These are phyloP conservation scores for Hydrophis major DNA, from an alignment of 2,797 vertebrate species.

Conservation along the genomic window DNA sequence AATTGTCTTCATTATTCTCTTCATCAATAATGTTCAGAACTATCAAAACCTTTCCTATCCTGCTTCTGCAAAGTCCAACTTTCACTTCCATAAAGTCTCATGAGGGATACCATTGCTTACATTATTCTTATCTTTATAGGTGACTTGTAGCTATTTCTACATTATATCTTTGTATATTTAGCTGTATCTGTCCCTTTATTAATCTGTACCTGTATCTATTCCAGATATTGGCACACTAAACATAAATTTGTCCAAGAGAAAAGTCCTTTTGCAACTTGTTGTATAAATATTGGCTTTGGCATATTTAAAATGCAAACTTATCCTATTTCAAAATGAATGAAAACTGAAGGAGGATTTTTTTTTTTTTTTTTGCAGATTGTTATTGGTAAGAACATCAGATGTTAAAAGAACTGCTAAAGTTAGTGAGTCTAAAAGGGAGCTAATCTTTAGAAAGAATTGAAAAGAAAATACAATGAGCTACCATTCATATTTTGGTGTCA, in stretches of 20 bases:
- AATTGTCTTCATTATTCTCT: neutral
- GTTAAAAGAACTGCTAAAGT: neutral
- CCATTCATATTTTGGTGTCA: neutral
- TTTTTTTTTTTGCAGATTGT: neutral
- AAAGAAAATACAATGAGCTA: neutral
- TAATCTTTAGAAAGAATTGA: neutral
- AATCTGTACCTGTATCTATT: neutral
- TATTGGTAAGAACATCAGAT: neutral
- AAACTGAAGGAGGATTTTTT: neutral
- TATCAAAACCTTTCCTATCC: neutral
- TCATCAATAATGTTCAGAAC: neutral
- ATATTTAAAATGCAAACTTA: neutral
- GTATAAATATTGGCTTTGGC: neutral
- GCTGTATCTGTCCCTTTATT: neutral
- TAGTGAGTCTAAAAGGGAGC: neutral
- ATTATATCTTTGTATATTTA: neutral
- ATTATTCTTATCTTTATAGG: neutral
- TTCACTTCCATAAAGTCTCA: neutral
- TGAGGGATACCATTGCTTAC: neutral
- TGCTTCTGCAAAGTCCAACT: neutral
- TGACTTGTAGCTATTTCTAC: neutral
- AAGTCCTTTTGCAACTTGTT: neutral
- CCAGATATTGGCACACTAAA: neutral
- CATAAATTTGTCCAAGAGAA: neutral
- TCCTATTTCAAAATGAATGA: neutral